Evolutionary conservation across 2,113 vertebrate genomes (phyloP), one percentile per base, ranked within the genome.

Genomic region (Columbina picui): DNA sequence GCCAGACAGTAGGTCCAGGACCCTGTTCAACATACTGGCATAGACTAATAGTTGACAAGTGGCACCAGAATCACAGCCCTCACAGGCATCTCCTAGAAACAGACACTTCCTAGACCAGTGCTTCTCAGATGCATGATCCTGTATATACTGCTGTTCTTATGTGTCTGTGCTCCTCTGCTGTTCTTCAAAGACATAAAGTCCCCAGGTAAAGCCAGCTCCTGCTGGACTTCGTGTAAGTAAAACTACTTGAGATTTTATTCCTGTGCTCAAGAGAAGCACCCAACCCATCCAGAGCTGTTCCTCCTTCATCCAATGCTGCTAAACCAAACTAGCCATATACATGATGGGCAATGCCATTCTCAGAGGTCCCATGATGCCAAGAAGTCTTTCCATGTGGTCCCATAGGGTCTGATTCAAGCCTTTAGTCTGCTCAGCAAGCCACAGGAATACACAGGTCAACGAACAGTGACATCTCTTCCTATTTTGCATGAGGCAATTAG

Each of bases 11-110:
- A 43, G 26, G 7, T 9, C 12, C 25, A 74, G 8, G 34, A 59
- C 47, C 4, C 23, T 77, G 3, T 25, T 61, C 1, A 1, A 16
- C 7, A 2, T 38, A 5, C 29, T 67, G 14, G 14, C 15, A 25
- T 7, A 55, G 7, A 43, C 8, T 14, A 32, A 9, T 55, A 47
- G 22, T 8, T 49, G 32, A 2, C 21, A 84, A 63, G 23, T 8
- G 9, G 6, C 17, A 65, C 7, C 12, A 83, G 16, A 13, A 75
- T 10, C 22, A 8, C 38, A 74, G 12, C 7, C 8, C 4, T 55
- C 15, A 32, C 14, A 47, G 15, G 3, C 7, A 15, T 36, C 9
- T 71, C 60, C 65, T 82, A 55, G 57, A 61, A 32, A 17, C 26
- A 10, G 8, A 25, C 12, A 3, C 25, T 73, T 65, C 38, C 7